Evolutionary conservation across 2,888 invertebrate species (phyloP).

Genomic region (Hecatera dysodea): DNA sequence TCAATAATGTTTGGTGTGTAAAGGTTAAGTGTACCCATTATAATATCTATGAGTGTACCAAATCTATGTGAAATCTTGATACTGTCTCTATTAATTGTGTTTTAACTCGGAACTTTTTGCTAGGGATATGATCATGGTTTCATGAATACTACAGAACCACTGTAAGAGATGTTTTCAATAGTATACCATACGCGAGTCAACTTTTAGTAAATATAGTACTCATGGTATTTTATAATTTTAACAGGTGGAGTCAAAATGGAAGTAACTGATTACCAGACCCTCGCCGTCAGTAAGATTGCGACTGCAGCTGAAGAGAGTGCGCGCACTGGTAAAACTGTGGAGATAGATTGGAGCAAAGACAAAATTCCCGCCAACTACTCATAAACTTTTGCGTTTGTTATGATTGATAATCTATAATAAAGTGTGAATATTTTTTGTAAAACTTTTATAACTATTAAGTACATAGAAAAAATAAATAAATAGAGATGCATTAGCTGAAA

Average conservation of each 20-base stretch:
- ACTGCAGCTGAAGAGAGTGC: conserved; percentile 91
- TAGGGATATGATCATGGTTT: neutral
- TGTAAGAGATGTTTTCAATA: neutral
- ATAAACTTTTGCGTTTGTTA: conserved; percentile 56
- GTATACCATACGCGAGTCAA: neutral
- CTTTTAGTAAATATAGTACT: neutral
- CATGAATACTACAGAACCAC: neutral
- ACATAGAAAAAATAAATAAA: too few relatives aligned
- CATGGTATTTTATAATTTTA: neutral
- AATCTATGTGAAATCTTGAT: neutral
- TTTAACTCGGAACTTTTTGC: neutral
- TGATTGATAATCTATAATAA: neutral
- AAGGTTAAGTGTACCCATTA: too few relatives aligned
- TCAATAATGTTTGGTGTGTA: neutral
- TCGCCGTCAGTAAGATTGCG: conserved; percentile 91
- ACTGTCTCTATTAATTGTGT: neutral
- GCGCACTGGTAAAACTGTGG: conserved; percentile 87
- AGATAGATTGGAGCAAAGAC: conserved; percentile 88
- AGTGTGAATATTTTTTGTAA: neutral
- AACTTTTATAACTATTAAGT: neutral
- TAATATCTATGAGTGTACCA: too few relatives aligned
- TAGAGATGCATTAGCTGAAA: neutral
- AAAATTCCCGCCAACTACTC: conserved; percentile 82
- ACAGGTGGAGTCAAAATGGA: conserved; percentile 76
- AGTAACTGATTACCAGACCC: conserved; percentile 88